Evolutionary conservation across 1,140 invertebrate species (phyloP).

Genomic region (Hycleus phaleratus): DNA sequence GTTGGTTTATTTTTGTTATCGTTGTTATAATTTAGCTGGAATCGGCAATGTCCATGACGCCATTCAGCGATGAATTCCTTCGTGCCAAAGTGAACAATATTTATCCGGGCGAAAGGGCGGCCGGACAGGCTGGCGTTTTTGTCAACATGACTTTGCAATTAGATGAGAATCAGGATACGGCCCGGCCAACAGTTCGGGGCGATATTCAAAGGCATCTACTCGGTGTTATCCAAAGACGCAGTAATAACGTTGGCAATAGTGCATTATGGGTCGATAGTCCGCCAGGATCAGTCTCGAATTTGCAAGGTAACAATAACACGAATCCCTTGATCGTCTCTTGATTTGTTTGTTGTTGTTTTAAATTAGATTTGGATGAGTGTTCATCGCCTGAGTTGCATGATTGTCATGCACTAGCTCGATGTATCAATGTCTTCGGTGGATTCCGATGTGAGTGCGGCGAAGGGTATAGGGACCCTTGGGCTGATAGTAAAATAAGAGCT

Average conservation of each 20-base stretch:
- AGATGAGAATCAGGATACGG: constrained; percentile 62
- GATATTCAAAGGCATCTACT: constrained; percentile 76
- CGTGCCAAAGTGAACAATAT: constrained; percentile 72
- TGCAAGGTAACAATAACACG: constrained; percentile 30
- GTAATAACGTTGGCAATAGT: constrained; percentile 80
- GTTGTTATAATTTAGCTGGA: constrained; percentile 54
- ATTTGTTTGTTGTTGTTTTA: too few relatives aligned
- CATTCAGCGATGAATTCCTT: constrained; percentile 77
- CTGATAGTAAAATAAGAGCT: constrained; percentile 52
- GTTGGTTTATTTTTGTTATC: constrained; percentile 9
- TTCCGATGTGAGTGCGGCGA: constrained; percentile 78
- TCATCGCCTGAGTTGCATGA: constrained; percentile 78
- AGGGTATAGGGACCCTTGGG: constrained; percentile 69
- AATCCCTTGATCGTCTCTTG: too few relatives aligned
- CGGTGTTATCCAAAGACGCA: constrained; percentile 71
- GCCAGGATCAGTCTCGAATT: constrained; percentile 47
- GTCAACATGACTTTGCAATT: constrained; percentile 76
- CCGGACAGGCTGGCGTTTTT: constrained; percentile 63
- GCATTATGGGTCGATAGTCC: constrained; percentile 75
- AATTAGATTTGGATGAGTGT: constrained; percentile 83
- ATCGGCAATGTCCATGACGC: constrained; percentile 83
- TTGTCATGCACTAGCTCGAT: constrained; percentile 77
- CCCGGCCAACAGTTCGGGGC: constrained; percentile 56
- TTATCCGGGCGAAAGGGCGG: constrained; percentile 60
- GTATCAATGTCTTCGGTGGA: constrained; percentile 83